Evolutionary conservation across 2,888 invertebrate species (phyloP).

Genomic region (Eilema caniola): DNA sequence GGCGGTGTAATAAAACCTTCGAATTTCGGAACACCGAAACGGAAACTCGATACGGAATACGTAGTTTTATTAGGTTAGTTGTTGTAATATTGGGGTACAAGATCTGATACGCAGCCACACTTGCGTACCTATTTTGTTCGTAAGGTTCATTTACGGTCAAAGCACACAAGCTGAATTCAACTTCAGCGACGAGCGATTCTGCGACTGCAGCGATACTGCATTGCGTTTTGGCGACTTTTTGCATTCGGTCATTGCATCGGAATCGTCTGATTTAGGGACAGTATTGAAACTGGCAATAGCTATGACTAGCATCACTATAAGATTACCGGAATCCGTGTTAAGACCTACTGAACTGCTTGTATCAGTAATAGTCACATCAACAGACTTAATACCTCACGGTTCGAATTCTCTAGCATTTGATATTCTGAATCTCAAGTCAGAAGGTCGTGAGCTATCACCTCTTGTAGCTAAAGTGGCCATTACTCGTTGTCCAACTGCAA

Average conservation of each 20-base stretch:
- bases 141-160: constrained; percentile 61
- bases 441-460: too few species aligned
- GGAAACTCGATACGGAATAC: constrained; percentile 40
- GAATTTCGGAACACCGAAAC: constrained; percentile 39
- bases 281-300: too few species aligned
- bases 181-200: neutral
- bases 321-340: neutral
- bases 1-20: constrained; percentile 28
- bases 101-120: constrained; percentile 40
- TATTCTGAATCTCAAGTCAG: neutral
- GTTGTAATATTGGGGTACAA: constrained; percentile 47
- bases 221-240: neutral
- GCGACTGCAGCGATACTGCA: neutral
- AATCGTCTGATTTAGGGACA: neutral
- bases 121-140: constrained; percentile 35
- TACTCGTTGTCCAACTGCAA: too few species aligned
- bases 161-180: neutral
- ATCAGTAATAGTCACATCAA: neutral
- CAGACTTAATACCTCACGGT: neutral
- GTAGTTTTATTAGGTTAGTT: constrained; percentile 46
- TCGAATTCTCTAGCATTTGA: neutral
- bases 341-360: neutral
- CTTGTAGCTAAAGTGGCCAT: too few species aligned
- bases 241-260: neutral
- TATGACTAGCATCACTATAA: too few species aligned